Conservation (phyloP, 35 echinoderm and acorn worm genomes). For the Amphiura filiformis region DNA sequence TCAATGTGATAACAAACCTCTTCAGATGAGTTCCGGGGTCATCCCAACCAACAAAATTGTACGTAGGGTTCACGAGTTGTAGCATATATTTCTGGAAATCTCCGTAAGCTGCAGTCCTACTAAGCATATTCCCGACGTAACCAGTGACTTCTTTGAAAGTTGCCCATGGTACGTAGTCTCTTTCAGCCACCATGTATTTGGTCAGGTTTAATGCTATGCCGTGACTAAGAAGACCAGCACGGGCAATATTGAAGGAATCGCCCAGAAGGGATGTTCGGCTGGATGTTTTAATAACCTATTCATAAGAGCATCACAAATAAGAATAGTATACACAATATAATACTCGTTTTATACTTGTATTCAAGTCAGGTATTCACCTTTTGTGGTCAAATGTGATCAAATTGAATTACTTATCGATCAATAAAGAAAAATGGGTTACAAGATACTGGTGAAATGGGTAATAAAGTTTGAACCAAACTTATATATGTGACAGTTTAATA, state of each 20-base stretch:
- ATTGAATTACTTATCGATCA: no score
- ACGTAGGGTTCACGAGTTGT: constrained; percentile 30
- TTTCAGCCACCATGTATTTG: constrained; percentile 62
- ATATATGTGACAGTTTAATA: no score
- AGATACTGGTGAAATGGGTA: no score
- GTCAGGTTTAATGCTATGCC: constrained; percentile 50
- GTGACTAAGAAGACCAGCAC: constrained; percentile 50
- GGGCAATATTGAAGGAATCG: constrained; percentile 67
- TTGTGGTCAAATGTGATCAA: no score
- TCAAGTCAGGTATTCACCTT: no score
- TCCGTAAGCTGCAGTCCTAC: constrained; percentile 41
- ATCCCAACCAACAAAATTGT: constrained; percentile 23
- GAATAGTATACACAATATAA: no score
- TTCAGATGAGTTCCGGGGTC: constrained; percentile 2
- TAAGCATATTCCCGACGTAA: constrained; percentile 63
- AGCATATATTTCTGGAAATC: constrained; percentile 29
- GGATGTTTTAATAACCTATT: constrained; percentile 31
- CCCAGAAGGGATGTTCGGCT: constrained; percentile 55
- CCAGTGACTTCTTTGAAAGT: constrained; percentile 25
- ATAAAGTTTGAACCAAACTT: no score
- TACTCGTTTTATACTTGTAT: no score
- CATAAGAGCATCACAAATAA: no score
- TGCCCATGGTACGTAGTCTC: constrained; percentile 72
- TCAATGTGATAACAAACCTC: neutral
- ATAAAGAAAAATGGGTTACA: no score